Evolutionary conservation across 1,140 invertebrate species (phyloP).

Genomic region (Habropoda laboriosa): DNA sequence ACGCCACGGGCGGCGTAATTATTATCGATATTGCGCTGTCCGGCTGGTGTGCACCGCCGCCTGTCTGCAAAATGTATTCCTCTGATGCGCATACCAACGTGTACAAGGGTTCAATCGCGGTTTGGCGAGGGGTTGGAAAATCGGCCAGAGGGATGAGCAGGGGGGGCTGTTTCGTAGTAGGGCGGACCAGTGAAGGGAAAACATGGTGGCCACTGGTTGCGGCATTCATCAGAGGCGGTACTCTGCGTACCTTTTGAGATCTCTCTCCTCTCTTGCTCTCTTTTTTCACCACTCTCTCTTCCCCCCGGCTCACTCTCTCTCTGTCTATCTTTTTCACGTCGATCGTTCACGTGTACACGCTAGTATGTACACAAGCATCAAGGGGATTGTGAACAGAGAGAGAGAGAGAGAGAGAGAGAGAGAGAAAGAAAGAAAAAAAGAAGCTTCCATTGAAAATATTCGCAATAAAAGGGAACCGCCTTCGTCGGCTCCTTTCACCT

Average conservation of each 20-base stretch:
- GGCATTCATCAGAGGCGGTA: conserved; percentile 77
- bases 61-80: conserved; percentile 45
- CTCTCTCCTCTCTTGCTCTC: conserved; percentile 56
- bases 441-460: conserved; percentile 79
- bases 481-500: conserved; percentile 74
- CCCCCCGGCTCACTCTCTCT: conserved; percentile 45
- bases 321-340: conserved; percentile 29
- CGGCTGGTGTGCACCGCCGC: background rate
- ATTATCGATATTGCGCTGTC: conserved; percentile 44
- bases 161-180: conserved; percentile 66
- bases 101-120: conserved; percentile 68
- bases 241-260: conserved; percentile 70
- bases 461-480: conserved; percentile 75
- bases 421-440: conserved; percentile 80
- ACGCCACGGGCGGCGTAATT: conserved; percentile 26
- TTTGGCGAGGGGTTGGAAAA: conserved; percentile 68
- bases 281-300: conserved; percentile 37
- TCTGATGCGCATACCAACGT: conserved; percentile 49
- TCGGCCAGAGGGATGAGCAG: conserved; percentile 57
- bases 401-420: conserved; percentile 79
- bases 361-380: conserved; percentile 7
- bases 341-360: conserved; percentile 38
- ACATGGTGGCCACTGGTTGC: conserved; percentile 74
- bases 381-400: conserved; percentile 75
- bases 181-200: conserved; percentile 69